phyloP scores from a whole-genome alignment of 1,140 invertebrate genomes.

The Amphibalanus amphitrite region DNA sequence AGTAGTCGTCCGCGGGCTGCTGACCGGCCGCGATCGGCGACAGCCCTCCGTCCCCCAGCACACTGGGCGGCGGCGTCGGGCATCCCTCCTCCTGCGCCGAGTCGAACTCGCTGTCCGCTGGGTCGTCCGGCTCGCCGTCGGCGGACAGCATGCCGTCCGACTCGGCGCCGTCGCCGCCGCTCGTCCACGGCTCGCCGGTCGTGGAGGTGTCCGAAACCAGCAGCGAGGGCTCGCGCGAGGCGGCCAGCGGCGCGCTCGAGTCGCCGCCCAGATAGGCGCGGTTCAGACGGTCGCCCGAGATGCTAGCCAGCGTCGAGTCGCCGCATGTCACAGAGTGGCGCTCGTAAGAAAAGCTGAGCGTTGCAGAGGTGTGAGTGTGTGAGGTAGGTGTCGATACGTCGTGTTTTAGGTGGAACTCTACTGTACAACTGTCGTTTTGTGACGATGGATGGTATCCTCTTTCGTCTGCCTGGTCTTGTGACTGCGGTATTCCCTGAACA shows the following conservation, averaged over 20 bases:
- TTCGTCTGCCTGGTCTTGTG: too few species aligned
- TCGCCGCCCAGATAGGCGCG: background rate
- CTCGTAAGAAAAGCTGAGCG: background rate
- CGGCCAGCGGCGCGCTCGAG: background rate
- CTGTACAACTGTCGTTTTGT: too few species aligned
- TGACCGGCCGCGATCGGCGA: too few species aligned
- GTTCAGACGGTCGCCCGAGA: background rate
- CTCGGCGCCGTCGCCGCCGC: background rate
- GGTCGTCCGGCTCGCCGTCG: too few species aligned
- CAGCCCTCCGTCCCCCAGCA: background rate
- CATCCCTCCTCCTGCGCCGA: background rate
- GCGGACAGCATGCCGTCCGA: background rate
- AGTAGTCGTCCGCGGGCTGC: background rate
- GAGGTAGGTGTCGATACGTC: too few species aligned
- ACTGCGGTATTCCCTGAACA: too few species aligned
- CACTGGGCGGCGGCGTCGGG: background rate
- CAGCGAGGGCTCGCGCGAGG: background rate
- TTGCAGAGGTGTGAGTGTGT: too few species aligned
- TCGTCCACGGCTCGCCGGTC: background rate
- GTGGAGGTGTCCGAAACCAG: background rate
- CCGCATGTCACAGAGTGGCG: background rate
- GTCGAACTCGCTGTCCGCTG: background rate
- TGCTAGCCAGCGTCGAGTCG: background rate
- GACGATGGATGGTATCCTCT: too few species aligned
- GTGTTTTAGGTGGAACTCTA: too few species aligned